phyloP scores from a whole-genome alignment of 2,888 invertebrate species.

The Dasysyrphus albostriatus region DNA sequence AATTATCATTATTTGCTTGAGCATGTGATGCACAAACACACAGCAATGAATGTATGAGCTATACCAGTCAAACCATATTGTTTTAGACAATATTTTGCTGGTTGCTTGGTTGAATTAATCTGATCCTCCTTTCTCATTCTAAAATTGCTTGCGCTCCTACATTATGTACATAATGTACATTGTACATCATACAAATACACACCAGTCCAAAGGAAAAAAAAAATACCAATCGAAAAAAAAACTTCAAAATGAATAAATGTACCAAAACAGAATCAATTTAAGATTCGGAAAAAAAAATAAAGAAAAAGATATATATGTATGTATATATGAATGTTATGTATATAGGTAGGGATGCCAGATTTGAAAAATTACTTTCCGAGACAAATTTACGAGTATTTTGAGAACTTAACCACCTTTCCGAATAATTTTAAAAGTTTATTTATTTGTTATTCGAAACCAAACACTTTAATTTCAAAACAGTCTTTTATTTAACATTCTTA shows the following conservation, averaged over 20 bases:
- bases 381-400: too few species aligned
- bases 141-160: not conserved
- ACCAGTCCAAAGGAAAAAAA: constrained; percentile 9
- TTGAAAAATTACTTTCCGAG: too few species aligned
- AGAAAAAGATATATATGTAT: too few species aligned
- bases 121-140: not conserved
- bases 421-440: too few species aligned
- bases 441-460: too few species aligned
- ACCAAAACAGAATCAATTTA: constrained; percentile 13
- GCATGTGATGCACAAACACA: constrained; percentile 65
- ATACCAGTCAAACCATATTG: not conserved
- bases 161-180: too few species aligned
- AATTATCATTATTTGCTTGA: constrained; percentile 58
- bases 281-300: not conserved
- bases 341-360: too few species aligned
- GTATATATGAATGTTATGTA: too few species aligned
- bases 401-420: too few species aligned
- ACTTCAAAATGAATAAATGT: not conserved
- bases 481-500: too few species aligned
- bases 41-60: constrained; percentile 27
- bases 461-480: too few species aligned
- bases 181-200: not conserved
- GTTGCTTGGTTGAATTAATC: constrained; percentile 5
- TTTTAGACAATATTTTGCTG: not conserved
- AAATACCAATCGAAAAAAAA: not conserved